phyloP scores from a whole-genome alignment of 1,140 invertebrate genomes.

The Vanessa tameamea region DNA sequence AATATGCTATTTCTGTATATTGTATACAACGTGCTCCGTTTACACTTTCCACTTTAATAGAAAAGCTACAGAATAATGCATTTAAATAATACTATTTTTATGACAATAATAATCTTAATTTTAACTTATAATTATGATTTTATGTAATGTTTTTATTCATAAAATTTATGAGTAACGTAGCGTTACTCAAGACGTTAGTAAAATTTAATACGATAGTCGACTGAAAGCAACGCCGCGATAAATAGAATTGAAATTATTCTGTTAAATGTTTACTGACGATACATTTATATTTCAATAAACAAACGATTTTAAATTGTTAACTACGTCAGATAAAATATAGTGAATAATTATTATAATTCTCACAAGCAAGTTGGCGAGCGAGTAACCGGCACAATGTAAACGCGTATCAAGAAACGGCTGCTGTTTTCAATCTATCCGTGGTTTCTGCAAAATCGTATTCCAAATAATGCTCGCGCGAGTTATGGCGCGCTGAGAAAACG shows the following conservation, averaged over 20 bases:
- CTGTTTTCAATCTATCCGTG: slow-evolving; percentile 59
- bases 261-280: too few relatives aligned
- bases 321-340: neutral
- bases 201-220: too few relatives aligned
- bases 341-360: neutral
- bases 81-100: too few relatives aligned
- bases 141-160: too few relatives aligned
- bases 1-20: slow-evolving; percentile 58
- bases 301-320: too few relatives aligned
- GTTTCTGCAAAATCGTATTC: slow-evolving; percentile 60
- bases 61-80: neutral
- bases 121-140: too few relatives aligned
- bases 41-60: slow-evolving; percentile 24
- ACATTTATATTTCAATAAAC: too few relatives aligned
- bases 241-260: too few relatives aligned
- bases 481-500: slow-evolving; percentile 34
- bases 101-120: too few relatives aligned
- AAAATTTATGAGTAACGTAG: too few relatives aligned
- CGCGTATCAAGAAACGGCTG: slow-evolving; percentile 28
- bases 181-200: neutral
- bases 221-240: too few relatives aligned
- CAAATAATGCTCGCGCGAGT: slow-evolving; percentile 48
- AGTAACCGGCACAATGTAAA: slow-evolving; percentile 40
- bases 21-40: slow-evolving; percentile 51
- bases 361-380: slow-evolving; percentile 8